Evolutionary conservation across 2,113 vertebrate species (phyloP).

Genomic region (Mola mola): DNA sequence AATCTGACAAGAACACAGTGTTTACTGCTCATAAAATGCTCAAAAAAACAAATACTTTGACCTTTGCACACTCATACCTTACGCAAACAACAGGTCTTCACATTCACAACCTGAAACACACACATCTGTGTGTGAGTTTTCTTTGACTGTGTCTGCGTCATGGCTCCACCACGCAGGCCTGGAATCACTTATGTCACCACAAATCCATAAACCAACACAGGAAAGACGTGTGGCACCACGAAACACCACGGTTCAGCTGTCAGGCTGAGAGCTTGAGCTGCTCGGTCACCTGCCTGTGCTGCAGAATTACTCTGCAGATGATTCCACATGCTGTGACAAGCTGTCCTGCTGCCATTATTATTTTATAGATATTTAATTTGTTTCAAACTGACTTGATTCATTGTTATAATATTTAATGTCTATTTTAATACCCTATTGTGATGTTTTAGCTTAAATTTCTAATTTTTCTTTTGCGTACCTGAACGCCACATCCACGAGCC

Average conservation of each 20-base stretch:
- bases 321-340: too few relatives aligned
- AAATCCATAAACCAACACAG: slow-evolving; percentile 68
- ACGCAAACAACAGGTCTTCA: background rate
- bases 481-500: too few relatives aligned
- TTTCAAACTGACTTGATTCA: too few relatives aligned
- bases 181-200: slow-evolving; percentile 75
- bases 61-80: background rate
- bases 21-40: slow-evolving; percentile 12
- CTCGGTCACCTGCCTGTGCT: slow-evolving; percentile 33
- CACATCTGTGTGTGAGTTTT: slow-evolving; percentile 38
- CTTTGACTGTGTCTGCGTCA: slow-evolving; percentile 64
- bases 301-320: too few relatives aligned
- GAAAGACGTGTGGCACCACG: slow-evolving; percentile 67
- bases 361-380: too few relatives aligned
- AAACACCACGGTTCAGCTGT: slow-evolving; percentile 59
- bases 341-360: too few relatives aligned
- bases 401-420: too few relatives aligned
- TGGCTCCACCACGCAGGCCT: slow-evolving; percentile 56
- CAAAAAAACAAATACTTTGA: background rate
- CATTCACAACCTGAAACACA: slow-evolving; percentile 1
- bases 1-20: background rate
- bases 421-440: too few relatives aligned
- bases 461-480: too few relatives aligned
- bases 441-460: too few relatives aligned
- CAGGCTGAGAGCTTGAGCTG: slow-evolving; percentile 46